Percentiles rank a stretch among this genome's conserved stretches.
Evolutionary conservation across 1,140 invertebrate species (phyloP).

Genomic region (Phthorimaea operculella): DNA sequence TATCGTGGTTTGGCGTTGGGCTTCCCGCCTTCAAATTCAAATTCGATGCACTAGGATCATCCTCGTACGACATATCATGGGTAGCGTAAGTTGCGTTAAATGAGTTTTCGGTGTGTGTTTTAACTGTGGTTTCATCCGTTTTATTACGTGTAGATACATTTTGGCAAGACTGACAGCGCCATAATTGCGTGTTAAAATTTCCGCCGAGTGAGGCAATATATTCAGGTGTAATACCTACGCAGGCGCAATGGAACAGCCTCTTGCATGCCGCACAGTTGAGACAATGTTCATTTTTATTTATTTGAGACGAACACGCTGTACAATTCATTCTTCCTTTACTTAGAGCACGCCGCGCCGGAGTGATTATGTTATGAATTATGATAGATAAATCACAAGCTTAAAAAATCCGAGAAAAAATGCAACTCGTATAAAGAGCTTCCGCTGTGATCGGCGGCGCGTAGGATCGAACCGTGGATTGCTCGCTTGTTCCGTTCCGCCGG

Average conservation of each 20-base stretch:
- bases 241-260: not conserved
- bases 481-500: no score
- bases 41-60: not conserved
- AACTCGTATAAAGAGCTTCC: no score
- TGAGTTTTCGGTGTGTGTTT: not conserved
- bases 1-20: no score
- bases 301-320: not conserved
- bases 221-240: not conserved
- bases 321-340: conserved; percentile 2
- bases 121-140: not conserved
- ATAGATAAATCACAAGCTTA: no score
- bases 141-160: not conserved
- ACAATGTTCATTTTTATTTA: not conserved
- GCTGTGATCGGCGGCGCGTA: no score
- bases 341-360: no score
- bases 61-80: not conserved
- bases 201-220: not conserved
- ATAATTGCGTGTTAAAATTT: not conserved
- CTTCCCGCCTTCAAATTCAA: not conserved
- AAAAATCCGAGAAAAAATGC: no score
- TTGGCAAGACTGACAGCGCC: not conserved
- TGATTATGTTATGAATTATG: no score
- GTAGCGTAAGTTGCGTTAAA: no score
- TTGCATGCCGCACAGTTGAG: not conserved
- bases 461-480: no score